Conservation (phyloP, 2,888 invertebrate species). For the Tenthredo amoena region DNA sequence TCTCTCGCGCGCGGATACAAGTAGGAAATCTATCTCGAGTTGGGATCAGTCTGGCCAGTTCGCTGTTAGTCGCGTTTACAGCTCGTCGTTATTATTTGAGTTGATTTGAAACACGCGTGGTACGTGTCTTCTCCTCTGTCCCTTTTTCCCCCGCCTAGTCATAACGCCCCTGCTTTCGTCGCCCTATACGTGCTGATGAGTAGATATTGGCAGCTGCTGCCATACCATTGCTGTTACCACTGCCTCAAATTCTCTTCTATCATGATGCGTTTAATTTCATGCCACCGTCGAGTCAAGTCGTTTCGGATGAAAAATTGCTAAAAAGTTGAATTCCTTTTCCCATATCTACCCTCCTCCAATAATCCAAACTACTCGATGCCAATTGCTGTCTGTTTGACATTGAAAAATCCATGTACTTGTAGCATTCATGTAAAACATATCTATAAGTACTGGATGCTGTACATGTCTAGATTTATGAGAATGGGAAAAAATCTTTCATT, state of each 20-base stretch:
- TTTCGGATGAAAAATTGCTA: background rate
- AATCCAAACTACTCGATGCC: too few species aligned
- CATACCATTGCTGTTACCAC: background rate
- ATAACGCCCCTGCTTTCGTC: constrained; percentile 52
- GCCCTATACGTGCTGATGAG: constrained; percentile 42
- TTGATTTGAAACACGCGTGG: constrained; percentile 71
- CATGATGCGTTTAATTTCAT: background rate
- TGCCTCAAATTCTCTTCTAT: constrained; percentile 12
- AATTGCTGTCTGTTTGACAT: too few species aligned
- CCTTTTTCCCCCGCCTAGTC: constrained; percentile 50
- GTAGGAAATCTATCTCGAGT: constrained; percentile 68
- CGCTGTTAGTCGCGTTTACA: constrained; percentile 69
- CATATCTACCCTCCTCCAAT: background rate
- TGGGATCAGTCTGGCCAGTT: constrained; percentile 72
- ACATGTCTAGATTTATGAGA: background rate
- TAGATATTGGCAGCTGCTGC: constrained; percentile 48
- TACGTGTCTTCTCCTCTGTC: constrained; percentile 54
- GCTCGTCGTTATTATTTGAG: constrained; percentile 73
- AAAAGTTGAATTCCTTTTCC: background rate
- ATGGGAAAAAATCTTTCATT: background rate
- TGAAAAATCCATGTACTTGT: background rate
- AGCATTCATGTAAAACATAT: background rate
- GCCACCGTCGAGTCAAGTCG: background rate
- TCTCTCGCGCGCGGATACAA: constrained; percentile 66
- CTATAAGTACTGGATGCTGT: background rate